Conservation (phyloP, 2,113 vertebrate species). For the Himantopus leucocephalus region DNA sequence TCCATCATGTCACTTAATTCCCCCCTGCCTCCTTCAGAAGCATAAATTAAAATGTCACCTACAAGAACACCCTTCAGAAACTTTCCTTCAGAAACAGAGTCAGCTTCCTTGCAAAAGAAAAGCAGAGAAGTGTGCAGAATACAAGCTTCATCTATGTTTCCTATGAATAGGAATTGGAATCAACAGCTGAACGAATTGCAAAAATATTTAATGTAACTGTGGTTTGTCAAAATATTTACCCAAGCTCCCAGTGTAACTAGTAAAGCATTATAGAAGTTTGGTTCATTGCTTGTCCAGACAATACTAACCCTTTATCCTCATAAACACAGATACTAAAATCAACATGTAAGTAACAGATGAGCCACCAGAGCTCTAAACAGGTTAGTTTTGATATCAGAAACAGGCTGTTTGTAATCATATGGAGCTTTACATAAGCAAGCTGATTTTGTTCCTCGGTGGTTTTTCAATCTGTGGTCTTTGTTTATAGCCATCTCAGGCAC, state of each 20-base stretch:
- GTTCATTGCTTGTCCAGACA: not conserved
- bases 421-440: not conserved
- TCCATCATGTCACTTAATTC: conserved; percentile 50
- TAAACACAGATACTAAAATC: not conserved
- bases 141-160: not conserved
- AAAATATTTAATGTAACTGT: not conserved
- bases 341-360: not conserved
- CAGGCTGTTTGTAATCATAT: not conserved
- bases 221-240: not conserved
- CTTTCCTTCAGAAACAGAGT: not conserved
- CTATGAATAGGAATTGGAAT: not conserved
- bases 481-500: not conserved
- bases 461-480: not conserved
- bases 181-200: not conserved
- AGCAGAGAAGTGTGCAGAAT: not conserved
- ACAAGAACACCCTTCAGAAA: conserved; percentile 41
- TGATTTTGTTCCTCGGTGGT: not conserved
- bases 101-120: not conserved
- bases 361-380: not conserved
- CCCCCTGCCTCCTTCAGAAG: conserved; percentile 12
- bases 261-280: not conserved
- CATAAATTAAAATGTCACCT: conserved; percentile 46
- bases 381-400: not conserved
- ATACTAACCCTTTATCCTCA: not conserved
- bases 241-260: not conserved